Base-by-base conservation (phyloP, 2,888 invertebrate genomes). In the Spilosoma lubricipeda region DNA sequence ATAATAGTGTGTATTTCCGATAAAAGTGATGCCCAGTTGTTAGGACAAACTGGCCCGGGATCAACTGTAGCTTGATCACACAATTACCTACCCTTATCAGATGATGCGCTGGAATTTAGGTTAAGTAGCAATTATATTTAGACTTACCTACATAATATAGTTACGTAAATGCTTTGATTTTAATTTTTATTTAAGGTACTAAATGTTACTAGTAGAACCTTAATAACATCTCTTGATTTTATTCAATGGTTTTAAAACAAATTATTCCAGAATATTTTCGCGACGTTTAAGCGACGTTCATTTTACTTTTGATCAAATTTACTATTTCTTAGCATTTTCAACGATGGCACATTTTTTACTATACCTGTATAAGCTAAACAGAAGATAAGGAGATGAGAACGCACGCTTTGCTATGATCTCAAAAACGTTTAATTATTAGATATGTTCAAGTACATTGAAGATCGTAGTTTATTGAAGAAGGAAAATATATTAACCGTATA, bases 1-100 rank as follows among this genome's bases (percentile, higher is more conserved):
- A n/a, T 70, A 56, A 70, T 59, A 39, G 56, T 56, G 56, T 59
- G 39, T 70, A 39, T 59, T 70, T 64, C 39, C 23, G 42, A 64
- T 63, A 39, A 64, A 52, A 15, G 64, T 20, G 30, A 64, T 64
- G 33, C 70, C 45, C 33, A 64, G 70, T 70, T 70, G 42, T 70
- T 70, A 70, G 42, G 18, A 42, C 45, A 64, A 70, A 70, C 81
- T 68, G 73, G 74, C 74, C 68, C 80, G 73, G 72, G 83, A 74
- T 77, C 78, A 74, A 72, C 73, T 70, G 66, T 73, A 73, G 83
- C 73, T 75, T 80, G 82, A 80, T 81, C 78, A 63, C 78, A 63
- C 30, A 18, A 63, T 63, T 63, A 76, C 66, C 11, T 63, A 76
- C 59, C 11, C 76, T 83, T 76, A 74, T 83, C 76, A 67, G 72